Base-by-base conservation (phyloP, 2,113 vertebrate species). In the Haplochromis burtoni region DNA sequence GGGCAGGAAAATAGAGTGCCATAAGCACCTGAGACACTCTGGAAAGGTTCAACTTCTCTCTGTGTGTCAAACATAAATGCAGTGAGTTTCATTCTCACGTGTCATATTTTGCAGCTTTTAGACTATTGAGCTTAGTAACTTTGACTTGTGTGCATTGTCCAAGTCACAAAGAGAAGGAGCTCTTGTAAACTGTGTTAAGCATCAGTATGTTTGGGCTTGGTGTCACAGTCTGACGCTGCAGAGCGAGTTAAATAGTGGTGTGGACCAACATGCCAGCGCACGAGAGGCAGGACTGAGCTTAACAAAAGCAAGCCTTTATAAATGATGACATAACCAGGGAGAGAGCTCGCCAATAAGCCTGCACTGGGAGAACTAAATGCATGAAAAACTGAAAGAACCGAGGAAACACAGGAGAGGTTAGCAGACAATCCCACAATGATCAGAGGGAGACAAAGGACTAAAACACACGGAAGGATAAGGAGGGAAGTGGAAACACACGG, bases 321-420 rank as follows among this genome's bases (percentile, higher is more conserved):
- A 35, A 63, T 0, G 9, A 63, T 35, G 31, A 63, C 16, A 19
- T 11, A 11, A 19, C 16, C 59, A 63, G 16, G 17, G 6, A 35
- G 59, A 7, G 10, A n/a, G 59, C 31, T 63, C 10, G 31, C 17
- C 59, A 63, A n/a, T 31, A 35, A 12, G 59, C 17, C 31, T 63
- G 3, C 10, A 35, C 31, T 3, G 31, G 17, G 31, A 63, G 17
- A 63, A 63, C 17, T 35, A 35, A 7, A 35, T 63, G 31, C 17
- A 7, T n/a, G 0, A 63, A 12, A 12, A 35, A 35, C 16, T 35
- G 59, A 19, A 63, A 63, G 6, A 35, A 63, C 59, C 1, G 0
- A 4, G 0, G 54, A 61, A 31, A 16, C 13, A 2, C 55, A 10
- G 55, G 14, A 16, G 8, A 61, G 57, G 26, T 61, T 31, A 61